Evolutionary conservation across 2,888 invertebrate genomes (phyloP), one percentile per base, ranked within the genome.

Genomic region (Choreutis nemorana): DNA sequence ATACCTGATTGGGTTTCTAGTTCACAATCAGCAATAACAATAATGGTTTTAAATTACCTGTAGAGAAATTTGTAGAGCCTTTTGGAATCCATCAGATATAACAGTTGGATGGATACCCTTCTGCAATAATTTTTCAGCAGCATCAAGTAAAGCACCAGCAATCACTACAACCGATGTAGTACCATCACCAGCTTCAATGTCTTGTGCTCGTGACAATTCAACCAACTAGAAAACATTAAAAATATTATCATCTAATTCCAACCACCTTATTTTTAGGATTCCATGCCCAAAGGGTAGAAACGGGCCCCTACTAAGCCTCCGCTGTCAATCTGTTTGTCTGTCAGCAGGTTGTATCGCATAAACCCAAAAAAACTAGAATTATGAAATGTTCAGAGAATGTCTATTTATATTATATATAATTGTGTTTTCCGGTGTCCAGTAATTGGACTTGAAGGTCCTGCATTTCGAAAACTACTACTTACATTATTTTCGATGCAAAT

Each of bases 131-230:
- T 94, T 94, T 59, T 96, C 91, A 28, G 95, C 91, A 28, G 97
- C 94, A 70, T 98, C 97, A 30, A 99, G 78, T 28, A 99, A 70
- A 40, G 97, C 94, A 28, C 99, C 99, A 43, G 97, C 98, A 51
- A 99, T 87, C 4, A 99, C 93, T 6, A 98, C 98, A 30, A 99
- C 99, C 12, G 97, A 94, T 6, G 99, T 99, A 12, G 99, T 99
- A 33, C 99, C 99, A 81, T 99, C 99, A 26, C 99, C 99, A 48
- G 99, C 99, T 73, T 98, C 98, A 48, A 97, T 88, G 68, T 99
- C 99, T 79, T 98, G 99, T 10, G 99, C 98, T 53, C 95, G 91
- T 1, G 98, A 97, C 41, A 99, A 80, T 71, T 99, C 99, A 3
- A 99, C 99, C 57, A 99, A 81, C 94, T 94, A 55, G 30, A 81